phyloP scores from a whole-genome alignment of 2,888 invertebrate species.

The Leptinotarsa tumamoca region DNA sequence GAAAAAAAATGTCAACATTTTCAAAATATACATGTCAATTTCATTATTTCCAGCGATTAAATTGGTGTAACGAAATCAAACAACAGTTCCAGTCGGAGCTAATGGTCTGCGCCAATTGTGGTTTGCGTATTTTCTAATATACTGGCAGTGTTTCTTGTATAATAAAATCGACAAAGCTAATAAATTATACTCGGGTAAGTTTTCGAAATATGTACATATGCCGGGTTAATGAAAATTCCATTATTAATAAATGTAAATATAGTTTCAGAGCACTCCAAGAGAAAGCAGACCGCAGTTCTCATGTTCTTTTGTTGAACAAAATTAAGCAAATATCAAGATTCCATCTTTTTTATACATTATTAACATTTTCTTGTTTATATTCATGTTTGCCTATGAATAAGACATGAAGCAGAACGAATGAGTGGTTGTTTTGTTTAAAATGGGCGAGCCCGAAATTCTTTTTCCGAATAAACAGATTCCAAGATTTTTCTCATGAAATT shows the following conservation, averaged over 20 bases:
- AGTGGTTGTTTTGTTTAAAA: slow-evolving; percentile 22
- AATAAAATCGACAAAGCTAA: not conserved
- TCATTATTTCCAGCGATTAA: too few species aligned
- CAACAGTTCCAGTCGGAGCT: too few species aligned
- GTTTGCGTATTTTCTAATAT: too few species aligned
- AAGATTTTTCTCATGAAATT: not conserved
- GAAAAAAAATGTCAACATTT: too few species aligned
- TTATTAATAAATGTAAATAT: slow-evolving; percentile 44
- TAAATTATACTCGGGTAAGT: not conserved
- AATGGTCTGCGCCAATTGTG: too few species aligned
- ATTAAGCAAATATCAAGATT: slow-evolving; percentile 38
- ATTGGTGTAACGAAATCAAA: too few species aligned
- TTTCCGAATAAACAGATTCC: not conserved
- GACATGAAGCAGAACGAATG: not conserved
- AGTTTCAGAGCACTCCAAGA: slow-evolving; percentile 29
- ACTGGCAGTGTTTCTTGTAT: not conserved
- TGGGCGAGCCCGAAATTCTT: not conserved
- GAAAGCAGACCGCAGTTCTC: slow-evolving; percentile 33
- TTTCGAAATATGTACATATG: slow-evolving; percentile 27
- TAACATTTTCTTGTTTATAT: slow-evolving; percentile 22
- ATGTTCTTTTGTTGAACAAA: slow-evolving; percentile 43
- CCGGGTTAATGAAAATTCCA: slow-evolving; percentile 38
- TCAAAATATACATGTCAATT: too few species aligned
- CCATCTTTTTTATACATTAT: slow-evolving; percentile 18
- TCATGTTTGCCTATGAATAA: slow-evolving; percentile 24